phyloP scores from a whole-genome alignment of 2,797 vertebrate species.

The Uromys caudimaculatus region DNA sequence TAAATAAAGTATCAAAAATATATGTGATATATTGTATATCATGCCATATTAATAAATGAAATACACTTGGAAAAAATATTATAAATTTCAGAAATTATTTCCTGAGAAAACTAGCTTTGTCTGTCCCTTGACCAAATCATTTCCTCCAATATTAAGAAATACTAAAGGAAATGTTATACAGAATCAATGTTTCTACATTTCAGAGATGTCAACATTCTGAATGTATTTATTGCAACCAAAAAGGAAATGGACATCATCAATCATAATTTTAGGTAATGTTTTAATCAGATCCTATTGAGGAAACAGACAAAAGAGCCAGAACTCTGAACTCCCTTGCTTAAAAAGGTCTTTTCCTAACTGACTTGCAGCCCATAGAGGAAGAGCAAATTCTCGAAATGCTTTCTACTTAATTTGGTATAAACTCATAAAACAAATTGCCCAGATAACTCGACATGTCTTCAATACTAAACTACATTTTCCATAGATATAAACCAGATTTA shows the following conservation, averaged over 20 bases:
- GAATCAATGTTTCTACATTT: conserved; percentile 70
- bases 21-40: too few species aligned
- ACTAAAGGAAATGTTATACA: conserved; percentile 66
- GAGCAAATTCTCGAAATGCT: conserved; percentile 70
- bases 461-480: conserved; percentile 76
- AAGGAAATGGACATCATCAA: conserved; percentile 84
- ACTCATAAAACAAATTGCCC: conserved; percentile 84
- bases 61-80: neutral
- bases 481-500: conserved; percentile 84
- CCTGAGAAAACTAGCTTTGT: conserved; percentile 29
- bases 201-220: conserved; percentile 74
- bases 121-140: conserved; percentile 71
- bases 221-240: conserved; percentile 83
- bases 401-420: conserved; percentile 84
- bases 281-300: conserved; percentile 80
- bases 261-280: conserved; percentile 82
- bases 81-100: conserved; percentile 59
- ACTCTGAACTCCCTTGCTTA: conserved; percentile 71
- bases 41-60: too few species aligned
- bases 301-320: conserved; percentile 79
- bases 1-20: too few species aligned
- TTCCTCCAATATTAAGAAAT: conserved; percentile 77
- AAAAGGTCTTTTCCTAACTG: conserved; percentile 69
- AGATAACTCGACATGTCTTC: conserved; percentile 81
- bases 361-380: conserved; percentile 80